Percentiles rank a stretch among this genome's conserved stretches.
These are phyloP conservation scores for Petrocephalus schoutedeni DNA, from an alignment of 2,797 vertebrate genomes.

Conservation along the genomic window DNA sequence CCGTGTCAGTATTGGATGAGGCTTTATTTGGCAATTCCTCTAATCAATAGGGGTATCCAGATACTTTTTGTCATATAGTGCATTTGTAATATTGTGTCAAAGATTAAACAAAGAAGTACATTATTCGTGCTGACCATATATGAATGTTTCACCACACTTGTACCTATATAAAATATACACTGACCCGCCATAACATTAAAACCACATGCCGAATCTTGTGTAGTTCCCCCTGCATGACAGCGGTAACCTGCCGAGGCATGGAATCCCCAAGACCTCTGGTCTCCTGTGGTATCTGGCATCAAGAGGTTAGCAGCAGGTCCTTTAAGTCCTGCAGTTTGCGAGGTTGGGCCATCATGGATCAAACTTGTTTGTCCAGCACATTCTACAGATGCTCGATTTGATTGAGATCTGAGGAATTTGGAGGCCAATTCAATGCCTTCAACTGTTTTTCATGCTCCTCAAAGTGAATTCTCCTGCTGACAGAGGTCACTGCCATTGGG, in stretches of 20 bases:
- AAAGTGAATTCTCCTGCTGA: too few species aligned
- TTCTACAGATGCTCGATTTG: too few species aligned
- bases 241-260: not conserved
- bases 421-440: too few species aligned
- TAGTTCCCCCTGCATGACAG: not conserved
- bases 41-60: not conserved
- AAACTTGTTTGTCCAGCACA: not conserved
- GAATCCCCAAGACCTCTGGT: not conserved
- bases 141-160: not conserved
- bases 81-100: not conserved
- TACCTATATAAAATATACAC: not conserved
- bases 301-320: not conserved
- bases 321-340: not conserved
- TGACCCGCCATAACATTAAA: not conserved
- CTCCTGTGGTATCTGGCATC: not conserved
- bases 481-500: too few species aligned
- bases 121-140: not conserved
- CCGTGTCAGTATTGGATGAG: not conserved
- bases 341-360: not conserved
- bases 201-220: not conserved
- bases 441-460: not conserved
- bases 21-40: not conserved
- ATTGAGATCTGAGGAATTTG: too few species aligned
- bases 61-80: not conserved
- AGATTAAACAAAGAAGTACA: not conserved